Percentiles rank a stretch among this genome's conserved stretches.
Conservation (phyloP, 2,888 invertebrate genomes). For the Agrotis puta region DNA sequence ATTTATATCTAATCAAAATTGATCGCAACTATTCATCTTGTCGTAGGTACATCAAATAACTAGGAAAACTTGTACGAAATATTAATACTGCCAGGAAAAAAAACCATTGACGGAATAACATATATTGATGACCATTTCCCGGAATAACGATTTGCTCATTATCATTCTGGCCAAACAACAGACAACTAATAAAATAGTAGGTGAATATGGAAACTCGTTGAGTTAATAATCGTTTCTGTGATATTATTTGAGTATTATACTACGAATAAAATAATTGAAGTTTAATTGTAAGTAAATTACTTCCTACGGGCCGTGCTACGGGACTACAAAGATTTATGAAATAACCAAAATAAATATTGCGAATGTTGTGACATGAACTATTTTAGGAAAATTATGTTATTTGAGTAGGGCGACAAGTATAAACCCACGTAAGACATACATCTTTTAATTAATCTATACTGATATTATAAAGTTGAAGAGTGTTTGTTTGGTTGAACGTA, state of each 20-base stretch:
- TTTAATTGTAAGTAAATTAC: no score
- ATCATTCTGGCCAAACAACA: slow-evolving; percentile 58
- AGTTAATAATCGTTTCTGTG: slow-evolving; percentile 17
- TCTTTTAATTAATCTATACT: no score
- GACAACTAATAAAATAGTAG: slow-evolving; percentile 42
- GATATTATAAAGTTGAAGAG: no score
- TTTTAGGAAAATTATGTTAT: slow-evolving; percentile 2
- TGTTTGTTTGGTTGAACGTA: no score
- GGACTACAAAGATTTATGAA: neutral
- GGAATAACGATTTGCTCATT: slow-evolving; percentile 56
- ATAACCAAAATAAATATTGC: neutral
- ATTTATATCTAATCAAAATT: slow-evolving; percentile 21
- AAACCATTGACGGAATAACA: slow-evolving; percentile 44
- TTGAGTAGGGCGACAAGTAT: neutral
- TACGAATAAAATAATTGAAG: no score
- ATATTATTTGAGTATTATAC: slow-evolving; percentile 5
- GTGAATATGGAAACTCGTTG: slow-evolving; percentile 32
- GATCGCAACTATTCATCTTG: slow-evolving; percentile 40
- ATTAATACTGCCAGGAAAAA: slow-evolving; percentile 38
- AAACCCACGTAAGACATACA: neutral
- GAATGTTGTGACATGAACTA: neutral
- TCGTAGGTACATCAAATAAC: slow-evolving; percentile 23
- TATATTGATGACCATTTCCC: slow-evolving; percentile 52
- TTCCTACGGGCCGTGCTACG: no score
- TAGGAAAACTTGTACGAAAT: slow-evolving; percentile 27